phyloP scores from a whole-genome alignment of 2,113 vertebrate genomes.

The Lepus americanus region DNA sequence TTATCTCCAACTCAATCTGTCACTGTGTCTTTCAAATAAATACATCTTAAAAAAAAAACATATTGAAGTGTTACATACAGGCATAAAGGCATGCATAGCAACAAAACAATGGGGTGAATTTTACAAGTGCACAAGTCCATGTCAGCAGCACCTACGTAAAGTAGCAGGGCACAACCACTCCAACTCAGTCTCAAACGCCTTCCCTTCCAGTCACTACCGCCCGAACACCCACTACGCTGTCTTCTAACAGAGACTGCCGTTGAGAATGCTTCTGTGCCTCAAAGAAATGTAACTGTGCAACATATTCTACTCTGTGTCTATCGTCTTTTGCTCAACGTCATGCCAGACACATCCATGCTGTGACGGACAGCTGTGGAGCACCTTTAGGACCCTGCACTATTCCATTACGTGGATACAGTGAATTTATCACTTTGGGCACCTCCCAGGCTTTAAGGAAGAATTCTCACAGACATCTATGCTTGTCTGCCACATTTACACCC shows the following conservation, averaged over 20 bases:
- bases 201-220: background rate
- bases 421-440: background rate
- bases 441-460: background rate
- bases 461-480: no score
- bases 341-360: background rate
- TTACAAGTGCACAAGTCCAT: background rate
- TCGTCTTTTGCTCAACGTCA: background rate
- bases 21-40: no score
- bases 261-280: background rate
- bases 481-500: background rate
- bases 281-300: background rate
- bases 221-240: background rate
- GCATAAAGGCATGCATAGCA: background rate
- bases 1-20: no score
- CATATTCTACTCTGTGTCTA: background rate
- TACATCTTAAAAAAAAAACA: no score
- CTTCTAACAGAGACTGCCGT: background rate
- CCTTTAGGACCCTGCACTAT: background rate
- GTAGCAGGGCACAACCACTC: background rate
- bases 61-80: background rate
- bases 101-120: background rate
- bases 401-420: background rate
- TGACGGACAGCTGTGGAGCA: background rate
- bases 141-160: constrained; percentile 2
- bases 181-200: background rate